A percentile compares a stretch with the other conserved stretches of the same genome.
Evolutionary conservation across 2,113 vertebrate genomes (phyloP).

Genomic region (Herpailurus yagouaroundi): DNA sequence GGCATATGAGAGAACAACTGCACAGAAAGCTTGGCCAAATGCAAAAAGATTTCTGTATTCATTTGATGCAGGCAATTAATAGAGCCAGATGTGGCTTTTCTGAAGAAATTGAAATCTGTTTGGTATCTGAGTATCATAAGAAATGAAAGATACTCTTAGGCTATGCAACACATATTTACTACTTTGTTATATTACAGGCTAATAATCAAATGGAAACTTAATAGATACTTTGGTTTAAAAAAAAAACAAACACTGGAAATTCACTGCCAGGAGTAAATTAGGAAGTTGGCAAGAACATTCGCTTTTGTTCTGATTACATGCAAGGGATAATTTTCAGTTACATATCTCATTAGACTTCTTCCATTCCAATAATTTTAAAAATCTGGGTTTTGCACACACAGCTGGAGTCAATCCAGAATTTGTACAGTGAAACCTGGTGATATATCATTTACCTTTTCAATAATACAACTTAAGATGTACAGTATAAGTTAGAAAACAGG

Average conservation of each 20-base stretch:
- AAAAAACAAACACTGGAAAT: background rate
- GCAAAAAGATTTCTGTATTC: background rate
- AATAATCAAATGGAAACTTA: conserved; percentile 13
- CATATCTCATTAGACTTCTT: background rate
- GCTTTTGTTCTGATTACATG: background rate
- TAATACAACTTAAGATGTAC: background rate
- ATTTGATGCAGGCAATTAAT: background rate
- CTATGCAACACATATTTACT: background rate
- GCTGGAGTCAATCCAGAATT: conserved; percentile 7
- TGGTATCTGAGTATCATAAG: background rate
- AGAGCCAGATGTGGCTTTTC: background rate
- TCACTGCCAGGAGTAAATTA: background rate
- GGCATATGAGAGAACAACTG: background rate
- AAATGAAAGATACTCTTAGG: background rate
- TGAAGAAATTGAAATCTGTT: background rate
- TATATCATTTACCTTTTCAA: background rate
- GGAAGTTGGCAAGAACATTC: background rate
- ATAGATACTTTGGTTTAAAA: background rate
- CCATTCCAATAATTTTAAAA: background rate
- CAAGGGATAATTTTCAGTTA: background rate
- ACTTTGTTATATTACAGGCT: background rate
- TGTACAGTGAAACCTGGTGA: background rate
- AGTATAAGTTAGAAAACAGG: background rate
- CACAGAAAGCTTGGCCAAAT: background rate
- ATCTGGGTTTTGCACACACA: background rate